These are phyloP conservation scores for Netelia fuscicornis DNA, from an alignment of 2,888 invertebrate genomes.

Conservation along the genomic window DNA sequence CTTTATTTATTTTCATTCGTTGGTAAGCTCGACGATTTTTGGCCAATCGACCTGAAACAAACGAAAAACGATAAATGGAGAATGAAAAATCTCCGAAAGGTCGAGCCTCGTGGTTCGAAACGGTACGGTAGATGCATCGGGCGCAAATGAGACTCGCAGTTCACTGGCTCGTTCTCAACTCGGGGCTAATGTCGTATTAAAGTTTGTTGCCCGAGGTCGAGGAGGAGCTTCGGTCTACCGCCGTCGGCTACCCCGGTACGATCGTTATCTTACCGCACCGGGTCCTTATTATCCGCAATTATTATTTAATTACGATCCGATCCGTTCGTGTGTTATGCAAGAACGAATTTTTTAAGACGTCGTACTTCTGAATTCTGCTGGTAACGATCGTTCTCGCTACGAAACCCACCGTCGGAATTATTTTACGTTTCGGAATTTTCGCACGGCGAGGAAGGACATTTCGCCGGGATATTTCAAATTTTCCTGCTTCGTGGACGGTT, in stretches of 20 bases:
- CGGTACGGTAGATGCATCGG: not conserved
- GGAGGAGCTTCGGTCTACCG: constrained; percentile 14
- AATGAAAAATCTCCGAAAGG: not conserved
- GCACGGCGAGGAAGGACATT: no score
- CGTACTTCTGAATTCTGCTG: not conserved
- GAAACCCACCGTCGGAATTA: not conserved
- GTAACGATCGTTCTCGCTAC: not conserved
- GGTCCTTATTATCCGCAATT: constrained; percentile 45
- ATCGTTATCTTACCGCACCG: constrained; percentile 41
- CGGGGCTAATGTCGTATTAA: constrained; percentile 19
- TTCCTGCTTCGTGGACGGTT: no score
- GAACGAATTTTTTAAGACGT: constrained; percentile 23
- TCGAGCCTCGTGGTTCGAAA: no score
- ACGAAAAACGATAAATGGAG: no score
- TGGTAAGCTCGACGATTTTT: no score
- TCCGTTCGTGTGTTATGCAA: constrained; percentile 26
- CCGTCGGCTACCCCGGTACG: constrained; percentile 30
- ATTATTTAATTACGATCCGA: constrained; percentile 35
- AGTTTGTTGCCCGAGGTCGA: constrained; percentile 13
- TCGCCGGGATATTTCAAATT: no score
- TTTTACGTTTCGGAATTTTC: no score
- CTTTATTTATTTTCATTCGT: no score
- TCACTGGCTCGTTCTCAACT: no score
- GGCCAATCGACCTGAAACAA: no score
- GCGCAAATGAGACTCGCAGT: not conserved